phyloP scores from a whole-genome alignment of 2,113 vertebrate genomes.

The Podocnemis expansa region DNA sequence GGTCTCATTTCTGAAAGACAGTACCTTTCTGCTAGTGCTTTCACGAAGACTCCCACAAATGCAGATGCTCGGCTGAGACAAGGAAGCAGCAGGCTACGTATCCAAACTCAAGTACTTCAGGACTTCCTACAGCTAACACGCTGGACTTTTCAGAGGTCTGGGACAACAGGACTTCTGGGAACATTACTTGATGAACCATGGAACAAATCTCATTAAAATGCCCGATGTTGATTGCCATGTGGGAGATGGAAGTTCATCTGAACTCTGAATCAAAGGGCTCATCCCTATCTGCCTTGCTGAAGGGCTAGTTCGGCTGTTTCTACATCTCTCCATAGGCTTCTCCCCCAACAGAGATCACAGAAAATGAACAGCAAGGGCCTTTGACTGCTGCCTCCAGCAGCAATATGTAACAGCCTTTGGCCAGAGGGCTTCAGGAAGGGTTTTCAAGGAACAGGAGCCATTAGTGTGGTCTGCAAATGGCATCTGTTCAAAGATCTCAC shows the following conservation, averaged over 20 bases:
- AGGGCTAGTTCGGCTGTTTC: accelerated
- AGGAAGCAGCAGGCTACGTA: background rate
- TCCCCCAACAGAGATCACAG: accelerated
- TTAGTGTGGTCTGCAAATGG: too few species aligned
- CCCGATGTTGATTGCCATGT: too few species aligned
- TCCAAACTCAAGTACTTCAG: background rate
- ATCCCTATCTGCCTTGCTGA: accelerated
- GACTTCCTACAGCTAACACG: background rate
- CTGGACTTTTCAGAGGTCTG: background rate
- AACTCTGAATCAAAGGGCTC: background rate
- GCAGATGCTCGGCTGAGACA: background rate
- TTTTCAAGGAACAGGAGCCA: background rate
- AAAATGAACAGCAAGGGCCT: background rate
- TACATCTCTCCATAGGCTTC: background rate
- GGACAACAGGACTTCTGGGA: too few species aligned
- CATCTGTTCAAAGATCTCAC: background rate
- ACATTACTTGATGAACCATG: background rate
- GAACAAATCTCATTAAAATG: background rate
- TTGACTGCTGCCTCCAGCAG: background rate
- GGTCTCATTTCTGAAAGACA: background rate
- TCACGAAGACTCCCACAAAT: background rate
- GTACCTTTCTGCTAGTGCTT: background rate
- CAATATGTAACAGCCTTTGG: accelerated
- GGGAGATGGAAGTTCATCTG: background rate
- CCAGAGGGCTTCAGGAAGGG: background rate